Percentiles rank a stretch among this genome's conserved stretches.
Evolutionary conservation across 2,113 vertebrate genomes (phyloP).

Genomic region (Acrocephalus arundinaceus): DNA sequence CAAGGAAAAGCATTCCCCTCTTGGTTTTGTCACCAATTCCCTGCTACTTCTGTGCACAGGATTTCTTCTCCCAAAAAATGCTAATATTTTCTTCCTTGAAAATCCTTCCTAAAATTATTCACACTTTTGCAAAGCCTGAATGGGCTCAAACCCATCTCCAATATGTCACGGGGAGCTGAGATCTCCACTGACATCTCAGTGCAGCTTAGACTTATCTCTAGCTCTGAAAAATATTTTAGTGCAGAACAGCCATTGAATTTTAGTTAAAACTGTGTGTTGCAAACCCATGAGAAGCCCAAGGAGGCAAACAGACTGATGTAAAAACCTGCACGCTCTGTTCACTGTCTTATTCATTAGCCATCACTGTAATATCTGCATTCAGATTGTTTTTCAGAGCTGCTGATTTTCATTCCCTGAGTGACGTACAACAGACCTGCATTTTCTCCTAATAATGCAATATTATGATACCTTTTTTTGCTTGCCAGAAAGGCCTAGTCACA

Average conservation of each 20-base stretch:
- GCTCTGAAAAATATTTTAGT: background rate
- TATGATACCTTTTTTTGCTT: background rate
- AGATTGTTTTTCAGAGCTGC: background rate
- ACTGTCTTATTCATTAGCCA: background rate
- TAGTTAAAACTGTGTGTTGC: background rate
- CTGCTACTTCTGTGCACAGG: background rate
- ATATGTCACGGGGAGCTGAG: background rate
- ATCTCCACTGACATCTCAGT: background rate
- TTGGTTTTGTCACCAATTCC: background rate
- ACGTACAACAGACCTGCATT: background rate
- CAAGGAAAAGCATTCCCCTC: background rate
- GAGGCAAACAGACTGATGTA: background rate
- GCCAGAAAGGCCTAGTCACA: background rate
- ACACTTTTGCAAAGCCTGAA: background rate
- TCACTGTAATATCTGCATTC: background rate
- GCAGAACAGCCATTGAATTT: background rate
- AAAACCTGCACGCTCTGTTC: background rate
- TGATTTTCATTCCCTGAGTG: background rate
- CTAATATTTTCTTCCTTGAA: background rate
- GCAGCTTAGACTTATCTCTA: background rate
- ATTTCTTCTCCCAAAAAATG: background rate
- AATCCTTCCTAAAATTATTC: background rate
- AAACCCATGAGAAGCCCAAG: background rate
- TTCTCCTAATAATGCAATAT: background rate
- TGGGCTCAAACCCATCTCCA: background rate